Percentiles rank a stretch among this genome's conserved stretches.
These are phyloP conservation scores for Tiphia femorata DNA, from an alignment of 2,888 invertebrate species.

Conservation along the genomic window DNA sequence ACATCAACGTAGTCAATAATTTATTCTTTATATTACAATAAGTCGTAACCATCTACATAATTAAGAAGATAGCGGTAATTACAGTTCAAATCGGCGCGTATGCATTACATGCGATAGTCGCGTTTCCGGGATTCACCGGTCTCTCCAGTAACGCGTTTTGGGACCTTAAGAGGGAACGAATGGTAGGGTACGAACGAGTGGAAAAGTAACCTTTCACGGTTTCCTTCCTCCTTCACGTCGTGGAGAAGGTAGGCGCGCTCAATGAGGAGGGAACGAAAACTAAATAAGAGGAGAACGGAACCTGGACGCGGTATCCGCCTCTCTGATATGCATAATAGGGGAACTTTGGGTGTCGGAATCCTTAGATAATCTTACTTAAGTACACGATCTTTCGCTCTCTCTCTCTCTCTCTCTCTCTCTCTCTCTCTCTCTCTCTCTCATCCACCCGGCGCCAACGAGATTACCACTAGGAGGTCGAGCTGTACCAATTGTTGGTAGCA, in stretches of 20 bases:
- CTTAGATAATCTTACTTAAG: too few species aligned
- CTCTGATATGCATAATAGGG: conserved; percentile 45
- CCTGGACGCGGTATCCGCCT: conserved; percentile 30
- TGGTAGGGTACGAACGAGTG: too few species aligned
- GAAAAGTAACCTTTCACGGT: neutral
- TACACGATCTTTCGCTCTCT: conserved; percentile 57
- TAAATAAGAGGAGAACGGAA: conserved; percentile 20
- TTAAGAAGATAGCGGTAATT: conserved; percentile 24
- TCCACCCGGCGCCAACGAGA: neutral
- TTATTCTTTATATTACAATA: conserved; percentile 51
- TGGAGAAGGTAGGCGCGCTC: conserved; percentile 1
- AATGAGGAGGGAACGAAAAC: neutral
- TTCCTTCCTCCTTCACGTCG: neutral
- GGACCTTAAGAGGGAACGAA: too few species aligned
- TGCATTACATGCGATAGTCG: too few species aligned
- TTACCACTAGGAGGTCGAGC: conserved; percentile 79
- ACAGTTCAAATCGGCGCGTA: too few species aligned
- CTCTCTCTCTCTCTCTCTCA: neutral
- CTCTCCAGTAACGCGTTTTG: too few species aligned
- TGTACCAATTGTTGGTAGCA: conserved; percentile 83
- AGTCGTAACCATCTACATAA: conserved; percentile 47
- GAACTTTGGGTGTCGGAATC: conserved; percentile 57
- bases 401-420: neutral
- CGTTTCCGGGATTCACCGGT: too few species aligned
- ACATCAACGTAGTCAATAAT: conserved; percentile 50